phyloP scores from a whole-genome alignment of 2,888 invertebrate species.

The Eupithecia centaureata region DNA sequence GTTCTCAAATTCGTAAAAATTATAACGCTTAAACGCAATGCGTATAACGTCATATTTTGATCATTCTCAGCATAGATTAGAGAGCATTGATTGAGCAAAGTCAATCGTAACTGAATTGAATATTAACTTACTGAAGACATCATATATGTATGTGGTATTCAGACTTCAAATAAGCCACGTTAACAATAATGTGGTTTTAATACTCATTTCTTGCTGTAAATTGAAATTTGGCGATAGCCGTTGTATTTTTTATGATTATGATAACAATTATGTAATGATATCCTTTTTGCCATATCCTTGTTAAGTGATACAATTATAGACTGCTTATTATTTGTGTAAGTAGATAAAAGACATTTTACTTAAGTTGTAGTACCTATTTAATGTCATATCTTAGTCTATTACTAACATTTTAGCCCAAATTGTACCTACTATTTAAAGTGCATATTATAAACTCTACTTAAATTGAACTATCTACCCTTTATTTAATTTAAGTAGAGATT shows the following conservation, averaged over 20 bases:
- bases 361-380: neutral
- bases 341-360: constrained; percentile 23
- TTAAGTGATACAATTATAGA: constrained; percentile 68
- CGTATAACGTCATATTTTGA: neutral
- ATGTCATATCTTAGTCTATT: neutral
- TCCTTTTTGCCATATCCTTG: constrained; percentile 54
- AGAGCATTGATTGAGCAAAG: neutral
- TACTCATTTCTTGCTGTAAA: neutral
- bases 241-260: neutral
- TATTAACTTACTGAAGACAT: too few relatives aligned
- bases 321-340: constrained; percentile 56
- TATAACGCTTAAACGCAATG: neutral
- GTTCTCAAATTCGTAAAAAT: neutral
- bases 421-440: too few relatives aligned
- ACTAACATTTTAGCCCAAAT: neutral
- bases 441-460: neutral
- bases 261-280: constrained; percentile 7
- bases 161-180: too few relatives aligned
- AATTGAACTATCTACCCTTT: neutral
- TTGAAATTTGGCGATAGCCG: neutral
- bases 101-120: too few relatives aligned
- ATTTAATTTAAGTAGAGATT: neutral
- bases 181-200: too few relatives aligned
- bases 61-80: neutral
- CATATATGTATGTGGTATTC: too few relatives aligned